Evolutionary conservation across 2,113 vertebrate genomes (phyloP), one percentile per base, ranked within the genome.

Genomic region (Xenopus borealis): DNA sequence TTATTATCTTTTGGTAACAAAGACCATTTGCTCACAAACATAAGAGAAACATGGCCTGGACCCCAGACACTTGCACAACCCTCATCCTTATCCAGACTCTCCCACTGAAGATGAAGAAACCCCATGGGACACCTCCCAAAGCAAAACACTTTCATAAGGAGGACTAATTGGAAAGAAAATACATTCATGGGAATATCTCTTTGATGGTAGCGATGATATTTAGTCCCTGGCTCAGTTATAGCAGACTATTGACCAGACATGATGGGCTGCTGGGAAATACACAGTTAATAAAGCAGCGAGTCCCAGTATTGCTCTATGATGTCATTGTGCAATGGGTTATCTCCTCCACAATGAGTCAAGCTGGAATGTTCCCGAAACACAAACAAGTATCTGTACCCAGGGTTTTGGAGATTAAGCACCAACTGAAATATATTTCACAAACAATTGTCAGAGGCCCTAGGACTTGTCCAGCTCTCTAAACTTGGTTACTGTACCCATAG

Each of bases 1-100:
- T 89, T 90, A 89, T 86, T 87, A 91, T 86, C 88, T 88, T 86
- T 50, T 79, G 50, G 57, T 80, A 87, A 90, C 82, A 79, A 84
- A 82, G 86, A 82, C 80, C 89, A 92, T 86, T 67, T 20, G 0
- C 81, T 69, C 79, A 70, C 71, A 86, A 79, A 33, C 0, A 72
- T 83, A 82, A 8, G 9, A 78, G 79, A 81, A 10, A 47, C 17
- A 12, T 18, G 69, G 13, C 58, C 72, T 17, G 66, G 70, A 19
- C 13, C 17, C 66, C 71, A 78, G 78, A 50, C 68, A 30, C 0
- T 40, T 73, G 79, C 45, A 72, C 72, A 3, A 0, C 68, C 83
- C 33, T 85, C 83, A 72, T 3, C 86, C 86, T 69, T 2, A 16
- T 79, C 75, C 74, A 0, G 0, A 72, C 77, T 45, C 23, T 53